These are phyloP conservation scores for Zaprionus gabonicus DNA, from an alignment of 1,140 invertebrate species.

Conservation along the genomic window DNA sequence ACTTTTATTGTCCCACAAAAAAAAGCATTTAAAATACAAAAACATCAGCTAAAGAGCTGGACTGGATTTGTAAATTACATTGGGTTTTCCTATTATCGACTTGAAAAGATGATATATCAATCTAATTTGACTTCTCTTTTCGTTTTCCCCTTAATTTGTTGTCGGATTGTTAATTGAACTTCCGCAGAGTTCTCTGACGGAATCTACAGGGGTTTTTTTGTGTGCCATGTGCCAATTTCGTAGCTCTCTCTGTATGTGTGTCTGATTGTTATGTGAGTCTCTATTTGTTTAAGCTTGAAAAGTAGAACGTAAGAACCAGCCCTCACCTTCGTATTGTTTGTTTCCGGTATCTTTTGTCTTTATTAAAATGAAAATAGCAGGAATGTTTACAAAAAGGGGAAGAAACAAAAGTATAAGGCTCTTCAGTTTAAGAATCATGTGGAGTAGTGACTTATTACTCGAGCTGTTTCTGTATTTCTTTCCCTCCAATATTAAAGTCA, in stretches of 20 bases:
- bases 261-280: background rate
- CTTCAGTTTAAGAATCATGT: background rate
- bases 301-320: conserved; percentile 41
- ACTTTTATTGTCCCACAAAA: conserved; percentile 41
- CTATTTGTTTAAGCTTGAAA: conserved; percentile 42
- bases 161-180: conserved; percentile 60
- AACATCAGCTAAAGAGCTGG: conserved; percentile 10
- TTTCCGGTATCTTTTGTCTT: conserved; percentile 47
- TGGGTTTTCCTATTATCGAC: conserved; percentile 3
- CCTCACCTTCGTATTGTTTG: conserved; percentile 60
- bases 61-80: conserved; percentile 7
- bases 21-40: conserved; percentile 35
- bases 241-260: background rate
- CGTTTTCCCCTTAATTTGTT: background rate
- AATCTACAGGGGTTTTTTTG: conserved; percentile 12
- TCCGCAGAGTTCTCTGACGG: conserved; percentile 54
- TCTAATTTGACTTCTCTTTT: conserved; percentile 10
- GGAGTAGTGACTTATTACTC: background rate
- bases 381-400: conserved; percentile 10
- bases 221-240: conserved; percentile 30
- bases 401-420: background rate
- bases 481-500: background rate
- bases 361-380: conserved; percentile 19
- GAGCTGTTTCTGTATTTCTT: background rate
- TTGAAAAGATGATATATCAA: background rate